phyloP scores from a whole-genome alignment of 2,797 vertebrate genomes.

The Darevskia mixta region DNA sequence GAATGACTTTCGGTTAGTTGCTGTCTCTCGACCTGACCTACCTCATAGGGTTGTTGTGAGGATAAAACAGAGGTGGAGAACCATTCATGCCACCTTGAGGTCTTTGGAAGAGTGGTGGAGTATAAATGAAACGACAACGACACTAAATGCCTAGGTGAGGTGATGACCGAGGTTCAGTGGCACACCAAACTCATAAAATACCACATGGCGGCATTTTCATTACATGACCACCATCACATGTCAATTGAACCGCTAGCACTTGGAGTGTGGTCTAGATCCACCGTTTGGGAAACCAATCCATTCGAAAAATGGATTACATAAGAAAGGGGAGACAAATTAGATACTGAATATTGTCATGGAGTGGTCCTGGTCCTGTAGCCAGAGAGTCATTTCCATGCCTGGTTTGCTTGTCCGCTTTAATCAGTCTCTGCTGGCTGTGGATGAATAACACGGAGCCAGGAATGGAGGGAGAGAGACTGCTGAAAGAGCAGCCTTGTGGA shows the following conservation, averaged over 20 bases:
- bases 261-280: not conserved
- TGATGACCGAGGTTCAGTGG: no score
- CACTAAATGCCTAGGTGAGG: no score
- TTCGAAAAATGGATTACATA: not conserved
- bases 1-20: no score
- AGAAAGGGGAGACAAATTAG: not conserved
- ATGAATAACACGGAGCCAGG: constrained; percentile 2
- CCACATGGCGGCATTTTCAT: no score
- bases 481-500: not conserved
- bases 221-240: no score
- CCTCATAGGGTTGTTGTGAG: no score
- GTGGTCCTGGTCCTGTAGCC: not conserved
- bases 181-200: no score
- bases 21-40: no score
- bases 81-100: no score
- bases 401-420: constrained; percentile 24
- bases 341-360: not conserved
- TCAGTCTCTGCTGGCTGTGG: constrained; percentile 2
- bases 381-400: constrained; percentile 8
- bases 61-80: no score
- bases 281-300: not conserved
- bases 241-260: not conserved
- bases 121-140: no score
- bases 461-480: constrained; percentile 1
- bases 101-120: no score